phyloP scores from a whole-genome alignment of 2,797 vertebrate species.

The Mormyrus hasselquistii region DNA sequence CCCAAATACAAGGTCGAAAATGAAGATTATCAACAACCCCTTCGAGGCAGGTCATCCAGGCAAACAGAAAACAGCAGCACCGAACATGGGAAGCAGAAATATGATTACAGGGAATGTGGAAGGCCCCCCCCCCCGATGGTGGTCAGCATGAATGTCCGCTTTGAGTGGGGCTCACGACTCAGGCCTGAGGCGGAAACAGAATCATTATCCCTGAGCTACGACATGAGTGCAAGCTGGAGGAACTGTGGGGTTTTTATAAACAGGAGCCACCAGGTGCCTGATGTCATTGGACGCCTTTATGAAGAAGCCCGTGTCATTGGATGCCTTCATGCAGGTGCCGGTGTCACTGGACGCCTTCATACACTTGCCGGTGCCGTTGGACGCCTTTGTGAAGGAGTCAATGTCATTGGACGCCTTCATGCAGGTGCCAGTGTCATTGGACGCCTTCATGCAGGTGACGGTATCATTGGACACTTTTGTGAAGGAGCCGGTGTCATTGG shows the following conservation, averaged over 20 bases:
- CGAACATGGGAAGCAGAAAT: neutral
- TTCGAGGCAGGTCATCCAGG: neutral
- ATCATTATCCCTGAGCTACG: neutral
- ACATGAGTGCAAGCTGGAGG: neutral
- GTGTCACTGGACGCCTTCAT: neutral
- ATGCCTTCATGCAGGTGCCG: neutral
- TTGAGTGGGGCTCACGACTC: neutral
- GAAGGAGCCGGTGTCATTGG: conserved; percentile 26
- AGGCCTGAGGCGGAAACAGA: neutral
- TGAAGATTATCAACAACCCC: neutral
- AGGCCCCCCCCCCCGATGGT: neutral
- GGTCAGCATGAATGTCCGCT: neutral
- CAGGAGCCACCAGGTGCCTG: neutral
- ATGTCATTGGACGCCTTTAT: neutral
- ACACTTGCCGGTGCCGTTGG: no score
- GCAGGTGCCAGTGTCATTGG: neutral
- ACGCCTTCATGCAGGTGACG: no score
- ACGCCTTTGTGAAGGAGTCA: neutral
- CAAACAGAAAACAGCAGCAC: neutral
- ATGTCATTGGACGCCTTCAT: neutral
- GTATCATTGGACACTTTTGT: neutral
- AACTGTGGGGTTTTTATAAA: neutral
- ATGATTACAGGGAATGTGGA: neutral
- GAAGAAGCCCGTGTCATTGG: no score
- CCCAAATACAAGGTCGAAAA: neutral